A percentile compares a stretch with the other conserved stretches of the same genome.
Conservation (phyloP, 2,888 invertebrate species). For the Cylloceria caligata region DNA sequence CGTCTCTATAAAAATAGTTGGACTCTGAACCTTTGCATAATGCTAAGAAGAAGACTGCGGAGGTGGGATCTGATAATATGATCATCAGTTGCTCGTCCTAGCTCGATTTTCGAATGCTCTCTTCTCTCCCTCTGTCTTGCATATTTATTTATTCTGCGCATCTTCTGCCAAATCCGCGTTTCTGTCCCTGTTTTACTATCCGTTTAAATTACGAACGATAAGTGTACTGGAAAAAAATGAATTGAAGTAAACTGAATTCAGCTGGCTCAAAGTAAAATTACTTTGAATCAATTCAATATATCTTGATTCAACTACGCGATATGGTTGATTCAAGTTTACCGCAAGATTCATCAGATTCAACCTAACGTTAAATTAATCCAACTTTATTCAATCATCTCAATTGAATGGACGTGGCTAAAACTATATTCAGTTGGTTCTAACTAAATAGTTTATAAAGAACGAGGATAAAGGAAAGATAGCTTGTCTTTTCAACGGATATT, state of each 20-base stretch:
- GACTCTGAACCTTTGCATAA: slow-evolving; percentile 40
- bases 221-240: background rate
- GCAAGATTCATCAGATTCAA: no score
- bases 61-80: slow-evolving; percentile 27
- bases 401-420: no score
- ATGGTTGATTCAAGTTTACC: no score
- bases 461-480: no score
- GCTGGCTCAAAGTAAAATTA: no score
- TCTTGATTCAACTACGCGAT: no score
- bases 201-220: background rate
- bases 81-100: slow-evolving; percentile 23
- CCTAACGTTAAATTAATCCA: no score
- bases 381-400: no score
- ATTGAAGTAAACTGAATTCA: no score
- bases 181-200: slow-evolving; percentile 5
- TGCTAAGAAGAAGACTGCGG: slow-evolving; percentile 22
- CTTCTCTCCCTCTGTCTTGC: slow-evolving; percentile 32
- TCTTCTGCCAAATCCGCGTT: slow-evolving; percentile 43
- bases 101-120: slow-evolving; percentile 5
- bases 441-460: no score
- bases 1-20: slow-evolving; percentile 56
- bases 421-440: no score
- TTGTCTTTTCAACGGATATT: background rate
- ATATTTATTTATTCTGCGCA: slow-evolving; percentile 37
- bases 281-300: no score